Base-by-base conservation (phyloP, 1,140 invertebrate genomes). In the Achatina immaculata region DNA sequence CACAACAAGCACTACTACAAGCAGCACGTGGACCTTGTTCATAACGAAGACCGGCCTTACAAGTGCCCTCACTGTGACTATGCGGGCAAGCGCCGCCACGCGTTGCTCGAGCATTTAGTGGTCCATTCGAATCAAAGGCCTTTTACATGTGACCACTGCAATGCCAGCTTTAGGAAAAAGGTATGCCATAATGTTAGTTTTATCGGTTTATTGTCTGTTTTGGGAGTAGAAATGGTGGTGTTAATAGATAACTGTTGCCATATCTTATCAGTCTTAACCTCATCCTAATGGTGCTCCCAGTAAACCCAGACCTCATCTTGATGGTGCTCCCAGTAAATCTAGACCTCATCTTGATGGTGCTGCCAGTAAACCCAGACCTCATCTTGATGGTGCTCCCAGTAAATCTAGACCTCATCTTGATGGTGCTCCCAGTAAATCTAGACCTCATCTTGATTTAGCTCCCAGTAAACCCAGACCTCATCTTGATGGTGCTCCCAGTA, bases 31-130 rank as follows among this genome's bases (percentile, higher is more conserved):
- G 89, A 90, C 71, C 85, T 90, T 14, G 89, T 91, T 28, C 90
- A 91, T 81, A 88, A 81, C 51, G 84, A 86, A 36, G 88, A 86
- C n/a, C 80, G 89, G 31, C 89, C 89, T 14, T 91, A 86, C 80
- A 90, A 90, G 72, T 91, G 90, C 83, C 90, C 89, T 3, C 90
- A 87, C 80, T 91, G 90, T 83, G 89, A 91, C 81, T 91, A 91
- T 83, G 90, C 90, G 62, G 90, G 90, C 9, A 91, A 91, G 81
- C 85, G 90, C 0, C 89, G 89, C 65, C 89, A 90, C 72, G 87
- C 89, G 7, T 68, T 91, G 31, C 85, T 89, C 36, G 90, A 91
- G 80, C 90, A 91, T 73, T 65, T 91, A 45, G 85, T 91, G 28
- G 89, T 91, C 14, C 90, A 91, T 79, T 89, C 89, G 19, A 87